A percentile compares a stretch with the other conserved stretches of the same genome.
Conservation (phyloP, 2,113 vertebrate genomes). For the Cephalopholis sonnerati region DNA sequence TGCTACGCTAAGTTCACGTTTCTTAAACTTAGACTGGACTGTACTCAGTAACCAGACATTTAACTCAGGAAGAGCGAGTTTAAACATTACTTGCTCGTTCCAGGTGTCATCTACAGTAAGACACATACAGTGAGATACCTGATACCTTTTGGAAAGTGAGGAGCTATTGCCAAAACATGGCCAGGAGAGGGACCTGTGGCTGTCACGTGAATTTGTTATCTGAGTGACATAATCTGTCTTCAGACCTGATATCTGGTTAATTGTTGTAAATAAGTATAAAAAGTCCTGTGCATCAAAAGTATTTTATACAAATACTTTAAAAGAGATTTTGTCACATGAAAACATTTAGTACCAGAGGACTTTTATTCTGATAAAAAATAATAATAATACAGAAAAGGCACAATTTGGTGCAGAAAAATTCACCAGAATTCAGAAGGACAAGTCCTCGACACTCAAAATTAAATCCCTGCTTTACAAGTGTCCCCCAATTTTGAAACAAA, state of each 20-base stretch:
- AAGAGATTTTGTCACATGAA: neutral
- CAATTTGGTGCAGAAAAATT: no score
- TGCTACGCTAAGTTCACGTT: neutral
- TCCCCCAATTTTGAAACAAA: no score
- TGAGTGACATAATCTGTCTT: neutral
- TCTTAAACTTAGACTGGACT: neutral
- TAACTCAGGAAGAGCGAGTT: neutral
- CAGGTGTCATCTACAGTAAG: neutral
- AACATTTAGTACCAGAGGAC: neutral
- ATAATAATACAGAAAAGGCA: no score
- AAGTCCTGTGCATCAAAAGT: neutral
- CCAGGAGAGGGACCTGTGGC: neutral
- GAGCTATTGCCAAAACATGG: slow-evolving; percentile 20
- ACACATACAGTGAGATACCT: neutral
- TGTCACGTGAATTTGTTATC: neutral
- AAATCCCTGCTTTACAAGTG: no score
- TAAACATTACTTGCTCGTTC: neutral
- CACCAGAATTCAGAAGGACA: no score
- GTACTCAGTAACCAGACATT: neutral
- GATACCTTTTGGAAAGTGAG: slow-evolving; percentile 40
- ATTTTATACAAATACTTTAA: neutral
- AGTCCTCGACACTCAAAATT: no score
- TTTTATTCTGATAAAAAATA: no score
- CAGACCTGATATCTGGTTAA: neutral
- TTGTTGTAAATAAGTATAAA: neutral